These are phyloP conservation scores for Rhagoletis zephyria DNA, from an alignment of 1,140 invertebrate genomes.

Conservation along the genomic window DNA sequence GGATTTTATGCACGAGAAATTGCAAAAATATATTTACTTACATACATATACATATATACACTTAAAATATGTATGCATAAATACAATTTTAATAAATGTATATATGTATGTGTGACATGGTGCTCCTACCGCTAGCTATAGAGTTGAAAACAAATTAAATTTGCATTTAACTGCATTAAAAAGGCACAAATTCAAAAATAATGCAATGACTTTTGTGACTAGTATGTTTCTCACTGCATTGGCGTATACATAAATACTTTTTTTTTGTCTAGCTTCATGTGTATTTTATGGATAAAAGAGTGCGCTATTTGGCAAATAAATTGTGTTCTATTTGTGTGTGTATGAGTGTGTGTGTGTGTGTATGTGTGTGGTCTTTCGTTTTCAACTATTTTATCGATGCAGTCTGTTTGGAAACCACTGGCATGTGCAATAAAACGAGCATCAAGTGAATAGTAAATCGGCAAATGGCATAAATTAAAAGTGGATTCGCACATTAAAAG, in stretches of 20 bases:
- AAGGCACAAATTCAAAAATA: constrained; percentile 37
- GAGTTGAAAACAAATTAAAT: constrained; percentile 41
- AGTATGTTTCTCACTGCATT: not conserved
- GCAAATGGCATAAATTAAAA: not conserved
- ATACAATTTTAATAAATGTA: not conserved
- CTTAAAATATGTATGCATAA: not conserved
- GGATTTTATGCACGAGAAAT: constrained; percentile 4
- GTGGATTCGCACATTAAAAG: not conserved
- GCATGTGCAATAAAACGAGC: not conserved
- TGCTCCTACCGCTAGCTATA: not conserved
- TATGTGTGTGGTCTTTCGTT: not conserved
- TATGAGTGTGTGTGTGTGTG: not conserved
- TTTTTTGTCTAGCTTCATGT: constrained; percentile 29
- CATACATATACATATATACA: not conserved
- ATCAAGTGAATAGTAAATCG: not conserved
- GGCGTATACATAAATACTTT: not conserved
- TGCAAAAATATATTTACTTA: constrained; percentile 14
- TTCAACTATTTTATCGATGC: not conserved
- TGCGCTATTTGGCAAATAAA: not conserved
- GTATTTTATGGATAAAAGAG: not conserved
- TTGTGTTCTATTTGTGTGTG: not conserved
- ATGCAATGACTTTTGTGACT: constrained; percentile 32
- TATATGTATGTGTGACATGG: not conserved
- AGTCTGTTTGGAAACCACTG: not conserved
- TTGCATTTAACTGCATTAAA: constrained; percentile 51